Evolutionary conservation across 1,140 invertebrate genomes (phyloP), one percentile per base, ranked within the genome.

Genomic region (Saxidomus purpurata): DNA sequence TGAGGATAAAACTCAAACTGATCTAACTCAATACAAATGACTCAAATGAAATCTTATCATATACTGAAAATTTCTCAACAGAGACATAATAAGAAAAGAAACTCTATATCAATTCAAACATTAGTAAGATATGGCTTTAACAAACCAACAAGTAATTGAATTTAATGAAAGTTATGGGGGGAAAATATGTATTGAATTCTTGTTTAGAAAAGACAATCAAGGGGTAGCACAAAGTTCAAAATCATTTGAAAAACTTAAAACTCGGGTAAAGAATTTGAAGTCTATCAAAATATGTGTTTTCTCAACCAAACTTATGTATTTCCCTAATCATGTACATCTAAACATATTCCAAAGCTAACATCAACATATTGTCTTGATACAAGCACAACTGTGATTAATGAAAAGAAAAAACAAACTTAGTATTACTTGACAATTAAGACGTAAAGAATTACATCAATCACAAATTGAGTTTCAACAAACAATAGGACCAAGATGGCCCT

Each of bases 201-300:
- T 71, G 34, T 28, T 22, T 22, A 22, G 17, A 47, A 47, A 47
- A 47, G 31, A 34, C 31, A 17, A 2, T 22, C 67, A 71, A 28
- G 6, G n/a, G n/a, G 31, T 71, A 40, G 2, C 6, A 71, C n/a
- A 22, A 17, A 40, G n/a, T 22, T 11, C 22, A 22, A 71, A n/a
- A 71, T 77, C 74, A 4, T 49, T 11, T 77, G 74, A 77, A 77
- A 77, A 77, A 47, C n/a, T 49, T 22, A 47, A 8, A 40, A 28
- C 13, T 22, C 4, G 47, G 25, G 74, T 28, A 1, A 77, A 77
- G 47, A 77, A 43, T 43, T 11, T 49, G 6, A 77, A 77, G 38
- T 34, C 34, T 43, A 34, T 6, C 40, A n/a, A 43, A 43, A 43
- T 43, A 11, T 43, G n/a, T 17, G 6, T 11, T 77, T 77, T 47